These are phyloP conservation scores for Tenthredo scrophulariae DNA, from an alignment of 2,888 invertebrate species.

Conservation along the genomic window DNA sequence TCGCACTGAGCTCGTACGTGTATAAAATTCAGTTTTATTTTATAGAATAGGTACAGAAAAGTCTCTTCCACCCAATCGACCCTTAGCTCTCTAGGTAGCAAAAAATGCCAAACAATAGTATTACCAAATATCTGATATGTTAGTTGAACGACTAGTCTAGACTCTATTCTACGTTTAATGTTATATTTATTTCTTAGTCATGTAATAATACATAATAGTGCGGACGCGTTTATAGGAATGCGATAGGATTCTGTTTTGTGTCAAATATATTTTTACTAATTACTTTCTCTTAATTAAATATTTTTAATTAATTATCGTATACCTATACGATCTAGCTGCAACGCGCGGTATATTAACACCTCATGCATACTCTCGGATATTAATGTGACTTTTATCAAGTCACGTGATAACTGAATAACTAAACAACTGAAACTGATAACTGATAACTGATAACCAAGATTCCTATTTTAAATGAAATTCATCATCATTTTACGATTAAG, in stretches of 20 bases:
- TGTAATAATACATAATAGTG: conserved; percentile 1
- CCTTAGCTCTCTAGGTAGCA: conserved; percentile 19
- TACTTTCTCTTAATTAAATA: not conserved
- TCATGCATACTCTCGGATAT: not conserved
- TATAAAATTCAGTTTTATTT: not conserved
- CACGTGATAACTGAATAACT: conserved; percentile 34
- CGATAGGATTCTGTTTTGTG: not conserved
- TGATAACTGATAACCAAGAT: conserved; percentile 41
- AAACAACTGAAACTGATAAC: conserved; percentile 23
- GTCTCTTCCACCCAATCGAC: conserved; percentile 4
- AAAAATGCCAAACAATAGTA: conserved; percentile 46
- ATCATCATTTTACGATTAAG: conserved; percentile 2
- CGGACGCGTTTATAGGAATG: not conserved
- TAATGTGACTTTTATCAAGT: conserved; percentile 18
- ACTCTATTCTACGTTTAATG: conserved; percentile 51
- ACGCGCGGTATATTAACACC: not conserved
- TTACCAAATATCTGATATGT: conserved; percentile 47
- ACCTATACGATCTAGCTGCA: not conserved
- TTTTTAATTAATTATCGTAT: not conserved
- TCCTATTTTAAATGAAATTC: conserved; percentile 37
- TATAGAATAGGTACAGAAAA: not conserved
- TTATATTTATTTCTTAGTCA: conserved; percentile 45
- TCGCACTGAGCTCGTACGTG: not conserved
- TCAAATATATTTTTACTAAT: not conserved
- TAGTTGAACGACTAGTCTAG: conserved; percentile 51